A percentile compares a stretch with the other conserved stretches of the same genome.
Evolutionary conservation across 1,140 invertebrate species (phyloP).

Genomic region (Cephus cinctus): DNA sequence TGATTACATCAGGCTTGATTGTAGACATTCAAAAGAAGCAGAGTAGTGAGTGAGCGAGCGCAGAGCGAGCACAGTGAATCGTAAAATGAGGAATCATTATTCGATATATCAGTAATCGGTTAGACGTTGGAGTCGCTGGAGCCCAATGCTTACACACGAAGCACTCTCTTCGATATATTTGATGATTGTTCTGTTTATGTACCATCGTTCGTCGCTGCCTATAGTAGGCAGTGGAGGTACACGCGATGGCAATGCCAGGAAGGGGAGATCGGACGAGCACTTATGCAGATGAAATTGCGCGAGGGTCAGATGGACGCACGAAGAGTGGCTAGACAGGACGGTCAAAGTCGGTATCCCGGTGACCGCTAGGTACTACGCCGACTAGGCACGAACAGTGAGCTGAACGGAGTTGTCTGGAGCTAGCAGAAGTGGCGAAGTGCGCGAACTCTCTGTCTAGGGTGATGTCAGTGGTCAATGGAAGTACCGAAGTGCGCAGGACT

Average conservation of each 20-base stretch:
- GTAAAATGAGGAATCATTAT: too few relatives aligned
- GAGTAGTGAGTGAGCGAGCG: too few relatives aligned
- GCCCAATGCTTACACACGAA: too few relatives aligned
- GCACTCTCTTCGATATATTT: not conserved
- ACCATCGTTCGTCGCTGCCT: conserved; percentile 37
- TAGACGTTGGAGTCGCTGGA: too few relatives aligned
- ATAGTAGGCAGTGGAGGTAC: conserved; percentile 39
- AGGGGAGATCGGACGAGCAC: conserved; percentile 38
- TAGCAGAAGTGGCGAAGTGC: conserved; percentile 9
- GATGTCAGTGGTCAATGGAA: conserved; percentile 37
- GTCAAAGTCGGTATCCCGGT: conserved; percentile 30
- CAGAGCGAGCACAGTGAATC: too few relatives aligned
- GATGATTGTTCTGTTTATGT: conserved; percentile 34
- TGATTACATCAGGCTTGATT: too few relatives aligned
- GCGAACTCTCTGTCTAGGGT: conserved; percentile 18
- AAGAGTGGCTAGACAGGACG: conserved; percentile 43
- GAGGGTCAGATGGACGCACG: conserved; percentile 43
- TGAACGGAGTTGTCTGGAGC: conserved; percentile 2
- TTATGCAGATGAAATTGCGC: conserved; percentile 48
- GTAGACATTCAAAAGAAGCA: too few relatives aligned
- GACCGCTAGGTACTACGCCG: conserved; percentile 25
- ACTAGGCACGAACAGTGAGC: conserved; percentile 29
- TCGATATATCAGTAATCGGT: too few relatives aligned
- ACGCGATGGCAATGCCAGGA: conserved; percentile 38
- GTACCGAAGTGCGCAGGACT: conserved; percentile 41